Percentiles rank a stretch among this genome's conserved stretches.
phyloP scores from a whole-genome alignment of 1,140 invertebrate genomes.

The Pseudomyrmex flavicornis region DNA sequence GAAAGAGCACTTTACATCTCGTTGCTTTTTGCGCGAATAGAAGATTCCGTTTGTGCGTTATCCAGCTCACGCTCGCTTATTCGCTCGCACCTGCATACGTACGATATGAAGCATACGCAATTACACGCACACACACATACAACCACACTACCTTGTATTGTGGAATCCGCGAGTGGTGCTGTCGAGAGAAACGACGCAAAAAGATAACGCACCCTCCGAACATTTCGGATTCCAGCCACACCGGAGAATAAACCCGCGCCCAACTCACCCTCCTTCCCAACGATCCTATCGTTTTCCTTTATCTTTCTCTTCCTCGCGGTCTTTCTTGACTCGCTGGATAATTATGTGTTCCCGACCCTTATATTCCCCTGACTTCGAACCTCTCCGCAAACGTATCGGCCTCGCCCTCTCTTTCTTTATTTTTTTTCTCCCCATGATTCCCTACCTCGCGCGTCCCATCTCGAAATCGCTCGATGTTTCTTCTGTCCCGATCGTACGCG shows the following conservation, averaged over 20 bases:
- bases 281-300: constrained; percentile 20
- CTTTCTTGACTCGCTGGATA: constrained; percentile 68
- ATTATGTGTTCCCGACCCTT: constrained; percentile 70
- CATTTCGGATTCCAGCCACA: constrained; percentile 73
- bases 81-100: constrained; percentile 11
- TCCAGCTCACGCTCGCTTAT: constrained; percentile 5
- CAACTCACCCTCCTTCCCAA: neutral
- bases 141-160: constrained; percentile 40
- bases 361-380: constrained; percentile 64
- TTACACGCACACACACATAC: neutral
- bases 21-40: neutral
- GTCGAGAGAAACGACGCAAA: constrained; percentile 60
- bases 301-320: constrained; percentile 27
- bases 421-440: constrained; percentile 10
- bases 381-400: constrained; percentile 67
- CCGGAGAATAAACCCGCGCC: constrained; percentile 66
- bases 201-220: constrained; percentile 72
- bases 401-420: neutral
- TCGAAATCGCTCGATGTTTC: neutral
- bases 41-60: neutral
- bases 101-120: no score
- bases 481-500: neutral
- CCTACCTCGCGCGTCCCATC: neutral
- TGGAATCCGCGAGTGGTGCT: constrained; percentile 71
- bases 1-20: neutral